Percentiles rank a stretch among this genome's conserved stretches.
These are phyloP conservation scores for Pomacea canaliculata DNA, from an alignment of 2,888 invertebrate genomes.

Conservation along the genomic window DNA sequence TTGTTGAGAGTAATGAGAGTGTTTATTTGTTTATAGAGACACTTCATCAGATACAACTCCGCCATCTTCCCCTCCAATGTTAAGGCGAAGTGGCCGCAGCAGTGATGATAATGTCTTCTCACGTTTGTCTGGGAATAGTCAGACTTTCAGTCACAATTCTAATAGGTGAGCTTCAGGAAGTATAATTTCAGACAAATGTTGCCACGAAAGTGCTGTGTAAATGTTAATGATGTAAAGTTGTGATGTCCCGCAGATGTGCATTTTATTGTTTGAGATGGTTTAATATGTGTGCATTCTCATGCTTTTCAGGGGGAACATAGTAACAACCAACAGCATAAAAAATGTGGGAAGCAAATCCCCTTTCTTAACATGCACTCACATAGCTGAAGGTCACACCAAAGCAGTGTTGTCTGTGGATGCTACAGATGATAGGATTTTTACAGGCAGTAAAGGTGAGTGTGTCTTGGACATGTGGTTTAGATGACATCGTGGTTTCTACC, in stretches of 20 bases:
- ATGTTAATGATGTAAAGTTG: background rate
- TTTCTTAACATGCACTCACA: conserved; percentile 80
- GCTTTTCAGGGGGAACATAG: conserved; percentile 53
- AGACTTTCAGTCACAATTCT: conserved; percentile 41
- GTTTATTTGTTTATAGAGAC: conserved; percentile 21
- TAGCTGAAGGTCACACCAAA: conserved; percentile 87
- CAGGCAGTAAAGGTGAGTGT: conserved; percentile 83
- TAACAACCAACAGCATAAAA: conserved; percentile 28
- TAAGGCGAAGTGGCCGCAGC: conserved; percentile 51
- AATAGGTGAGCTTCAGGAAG: conserved; percentile 36
- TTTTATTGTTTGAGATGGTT: background rate
- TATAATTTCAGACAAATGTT: too few species aligned
- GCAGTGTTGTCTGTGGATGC: conserved; percentile 85
- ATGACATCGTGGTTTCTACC: too few species aligned
- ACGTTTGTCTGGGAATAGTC: conserved; percentile 75
- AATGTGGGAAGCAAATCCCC: conserved; percentile 13
- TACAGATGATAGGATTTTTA: conserved; percentile 81
- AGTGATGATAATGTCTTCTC: conserved; percentile 83
- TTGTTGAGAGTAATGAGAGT: too few species aligned
- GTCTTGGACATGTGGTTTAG: too few species aligned
- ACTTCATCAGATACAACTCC: conserved; percentile 70
- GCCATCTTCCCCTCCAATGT: conserved; percentile 75
- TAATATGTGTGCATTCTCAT: background rate
- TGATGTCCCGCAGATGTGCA: background rate
- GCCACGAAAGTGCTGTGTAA: background rate